A percentile compares a stretch with the other conserved stretches of the same genome.
Conservation (phyloP, 1,140 invertebrate species). For the Macrosteles quadrilineatus region DNA sequence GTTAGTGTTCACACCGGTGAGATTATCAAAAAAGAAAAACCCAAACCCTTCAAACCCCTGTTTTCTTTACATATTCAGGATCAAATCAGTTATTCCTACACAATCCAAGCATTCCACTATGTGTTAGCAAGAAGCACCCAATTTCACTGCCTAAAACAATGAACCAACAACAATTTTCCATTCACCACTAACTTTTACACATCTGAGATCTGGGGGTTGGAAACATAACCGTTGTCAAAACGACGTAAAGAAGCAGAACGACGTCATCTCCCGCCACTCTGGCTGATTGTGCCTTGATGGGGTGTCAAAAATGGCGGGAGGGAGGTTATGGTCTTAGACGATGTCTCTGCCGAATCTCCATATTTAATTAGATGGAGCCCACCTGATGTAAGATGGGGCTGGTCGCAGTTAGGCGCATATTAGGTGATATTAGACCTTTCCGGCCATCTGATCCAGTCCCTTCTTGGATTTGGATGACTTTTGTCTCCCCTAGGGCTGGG, state of each 20-base stretch:
- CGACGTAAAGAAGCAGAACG: neutral
- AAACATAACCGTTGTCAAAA: conserved; percentile 15
- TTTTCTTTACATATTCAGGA: too few relatives aligned
- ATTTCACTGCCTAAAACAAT: too few relatives aligned
- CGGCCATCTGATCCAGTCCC: neutral
- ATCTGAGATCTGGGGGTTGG: neutral
- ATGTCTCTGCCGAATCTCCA: conserved; percentile 9
- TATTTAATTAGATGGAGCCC: conserved; percentile 15
- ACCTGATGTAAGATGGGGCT: conserved; percentile 8
- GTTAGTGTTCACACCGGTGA: too few relatives aligned
- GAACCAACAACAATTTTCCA: too few relatives aligned
- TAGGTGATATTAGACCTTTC: neutral
- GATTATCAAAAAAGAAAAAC: too few relatives aligned
- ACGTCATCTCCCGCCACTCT: neutral
- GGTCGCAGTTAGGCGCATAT: neutral
- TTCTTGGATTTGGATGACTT: too few relatives aligned
- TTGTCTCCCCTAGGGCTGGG: too few relatives aligned
- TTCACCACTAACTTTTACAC: neutral
- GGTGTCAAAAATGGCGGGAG: neutral
- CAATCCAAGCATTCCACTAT: too few relatives aligned
- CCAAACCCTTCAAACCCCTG: too few relatives aligned
- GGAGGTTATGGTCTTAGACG: neutral
- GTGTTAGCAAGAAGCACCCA: too few relatives aligned
- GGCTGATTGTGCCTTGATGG: neutral
- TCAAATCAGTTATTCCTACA: too few relatives aligned